Evolutionary conservation across 2,113 vertebrate genomes (phyloP).

Genomic region (Rutilus rutilus): DNA sequence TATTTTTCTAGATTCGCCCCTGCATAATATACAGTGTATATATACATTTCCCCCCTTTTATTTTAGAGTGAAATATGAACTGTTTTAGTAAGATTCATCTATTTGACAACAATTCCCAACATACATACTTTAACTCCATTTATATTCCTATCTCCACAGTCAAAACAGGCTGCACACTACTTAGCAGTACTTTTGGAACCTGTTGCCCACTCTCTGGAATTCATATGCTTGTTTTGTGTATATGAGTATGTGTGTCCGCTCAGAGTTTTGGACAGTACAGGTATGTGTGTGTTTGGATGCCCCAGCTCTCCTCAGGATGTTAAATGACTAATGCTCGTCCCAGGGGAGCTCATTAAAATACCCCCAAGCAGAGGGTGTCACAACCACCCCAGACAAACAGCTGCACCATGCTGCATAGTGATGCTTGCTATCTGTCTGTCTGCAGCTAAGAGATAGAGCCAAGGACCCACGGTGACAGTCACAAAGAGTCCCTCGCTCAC

Average conservation of each 20-base stretch:
- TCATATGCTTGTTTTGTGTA: constrained; percentile 1
- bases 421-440: constrained; percentile 65
- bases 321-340: constrained; percentile 60
- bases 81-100: neutral
- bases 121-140: neutral
- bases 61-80: too few species aligned
- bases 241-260: constrained; percentile 24
- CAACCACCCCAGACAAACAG: constrained; percentile 73
- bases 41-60: too few species aligned
- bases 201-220: constrained; percentile 7
- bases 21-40: too few species aligned
- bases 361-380: constrained; percentile 55
- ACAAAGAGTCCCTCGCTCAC: constrained; percentile 27
- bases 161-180: neutral
- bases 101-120: neutral
- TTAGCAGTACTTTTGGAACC: neutral
- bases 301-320: constrained; percentile 63
- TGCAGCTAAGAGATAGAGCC: constrained; percentile 49
- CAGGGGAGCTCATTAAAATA: constrained; percentile 77
- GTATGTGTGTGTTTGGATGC: constrained; percentile 34
- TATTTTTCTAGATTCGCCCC: too few species aligned
- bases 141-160: neutral
- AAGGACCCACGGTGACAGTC: constrained; percentile 41
- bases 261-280: neutral
- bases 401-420: constrained; percentile 71